phyloP scores from a whole-genome alignment of 1,140 invertebrate species.

The Neocloeon triangulifer region DNA sequence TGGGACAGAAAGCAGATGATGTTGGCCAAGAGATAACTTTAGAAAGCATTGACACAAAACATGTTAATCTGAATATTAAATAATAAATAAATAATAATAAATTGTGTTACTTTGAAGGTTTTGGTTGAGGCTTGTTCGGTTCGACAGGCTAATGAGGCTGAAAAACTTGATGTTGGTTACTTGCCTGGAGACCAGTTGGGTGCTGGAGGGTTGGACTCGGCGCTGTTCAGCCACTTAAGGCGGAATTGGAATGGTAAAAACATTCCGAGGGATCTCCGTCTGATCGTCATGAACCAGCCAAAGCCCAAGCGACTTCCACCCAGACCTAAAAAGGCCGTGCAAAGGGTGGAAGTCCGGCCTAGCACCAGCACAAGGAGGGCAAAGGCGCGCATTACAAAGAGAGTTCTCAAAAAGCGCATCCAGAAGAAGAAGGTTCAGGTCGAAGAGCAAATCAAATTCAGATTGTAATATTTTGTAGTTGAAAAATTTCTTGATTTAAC shows the following conservation, averaged over 20 bases:
- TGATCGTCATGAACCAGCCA: background rate
- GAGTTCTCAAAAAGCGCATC: too few species aligned
- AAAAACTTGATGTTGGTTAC: conserved; percentile 23
- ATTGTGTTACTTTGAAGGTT: conserved; percentile 22
- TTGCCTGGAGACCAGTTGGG: conserved; percentile 49
- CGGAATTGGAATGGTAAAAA: conserved; percentile 36
- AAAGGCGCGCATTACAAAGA: too few species aligned
- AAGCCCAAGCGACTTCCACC: conserved; percentile 1
- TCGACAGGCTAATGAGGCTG: conserved; percentile 22
- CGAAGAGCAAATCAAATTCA: too few species aligned
- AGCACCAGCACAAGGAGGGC: too few species aligned
- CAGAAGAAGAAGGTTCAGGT: too few species aligned
- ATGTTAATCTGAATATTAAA: too few species aligned
- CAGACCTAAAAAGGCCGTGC: conserved; percentile 8
- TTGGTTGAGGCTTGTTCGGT: too few species aligned
- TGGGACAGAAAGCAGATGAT: too few species aligned
- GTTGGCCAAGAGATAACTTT: too few species aligned
- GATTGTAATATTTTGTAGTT: conserved; percentile 2
- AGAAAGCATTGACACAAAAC: too few species aligned
- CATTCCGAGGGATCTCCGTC: background rate
- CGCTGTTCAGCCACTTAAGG: conserved; percentile 27
- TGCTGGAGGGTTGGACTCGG: conserved; percentile 46
- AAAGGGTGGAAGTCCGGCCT: too few species aligned
- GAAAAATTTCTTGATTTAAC: conserved; percentile 3
- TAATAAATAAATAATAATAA: conserved; percentile 12